Conservation (phyloP, 2,888 invertebrate species). For the Xanthia togata region DNA sequence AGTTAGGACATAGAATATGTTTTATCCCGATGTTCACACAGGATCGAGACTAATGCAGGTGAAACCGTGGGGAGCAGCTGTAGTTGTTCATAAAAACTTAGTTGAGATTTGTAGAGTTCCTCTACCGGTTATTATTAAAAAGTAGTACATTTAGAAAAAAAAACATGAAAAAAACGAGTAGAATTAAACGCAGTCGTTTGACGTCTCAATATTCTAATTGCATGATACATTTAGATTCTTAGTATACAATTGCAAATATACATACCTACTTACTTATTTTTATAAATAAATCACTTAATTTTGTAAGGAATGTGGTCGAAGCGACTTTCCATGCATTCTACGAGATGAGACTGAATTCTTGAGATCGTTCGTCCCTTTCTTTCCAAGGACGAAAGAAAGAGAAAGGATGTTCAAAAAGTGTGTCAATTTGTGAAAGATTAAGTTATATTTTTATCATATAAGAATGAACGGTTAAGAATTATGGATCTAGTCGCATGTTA, state of each 20-base stretch:
- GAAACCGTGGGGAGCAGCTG: too few relatives aligned
- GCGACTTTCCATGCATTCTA: slow-evolving; percentile 74
- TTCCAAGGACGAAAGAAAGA: slow-evolving; percentile 24
- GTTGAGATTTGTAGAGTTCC: not conserved
- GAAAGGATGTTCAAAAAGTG: slow-evolving; percentile 20
- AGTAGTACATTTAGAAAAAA: not conserved
- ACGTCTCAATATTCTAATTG: not conserved
- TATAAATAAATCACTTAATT: slow-evolving; percentile 73
- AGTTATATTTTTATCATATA: slow-evolving; percentile 1
- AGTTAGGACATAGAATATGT: too few relatives aligned
- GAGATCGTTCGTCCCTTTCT: slow-evolving; percentile 20
- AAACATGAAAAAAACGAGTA: not conserved
- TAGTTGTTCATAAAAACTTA: not conserved
- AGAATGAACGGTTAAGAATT: slow-evolving; percentile 20
- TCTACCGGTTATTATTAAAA: not conserved
- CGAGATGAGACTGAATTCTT: slow-evolving; percentile 32
- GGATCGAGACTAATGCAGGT: too few relatives aligned
- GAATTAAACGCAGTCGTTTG: not conserved
- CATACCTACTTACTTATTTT: not conserved
- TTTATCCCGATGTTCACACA: too few relatives aligned
- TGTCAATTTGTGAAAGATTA: slow-evolving; percentile 19
- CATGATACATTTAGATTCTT: not conserved
- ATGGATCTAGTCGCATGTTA: not conserved
- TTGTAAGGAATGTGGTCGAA: slow-evolving; percentile 75
- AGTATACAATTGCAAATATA: not conserved